Percentiles rank a stretch among this genome's conserved stretches.
These are phyloP conservation scores for Sebastes oblongus DNA, from an alignment of 2,797 vertebrate species.

Conservation along the genomic window DNA sequence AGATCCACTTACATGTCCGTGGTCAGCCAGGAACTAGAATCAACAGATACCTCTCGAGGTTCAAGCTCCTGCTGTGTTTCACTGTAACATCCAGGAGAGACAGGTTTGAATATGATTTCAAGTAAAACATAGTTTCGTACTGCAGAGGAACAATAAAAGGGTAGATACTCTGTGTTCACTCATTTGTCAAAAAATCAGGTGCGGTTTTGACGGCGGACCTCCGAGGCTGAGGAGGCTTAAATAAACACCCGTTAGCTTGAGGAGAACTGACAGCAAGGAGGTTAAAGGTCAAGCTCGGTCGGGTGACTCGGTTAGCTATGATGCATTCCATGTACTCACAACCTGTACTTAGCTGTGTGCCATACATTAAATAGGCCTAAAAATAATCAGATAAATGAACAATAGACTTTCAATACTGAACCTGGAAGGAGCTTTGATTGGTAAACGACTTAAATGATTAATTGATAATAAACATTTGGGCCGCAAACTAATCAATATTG, in stretches of 20 bases:
- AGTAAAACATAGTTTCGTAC: neutral
- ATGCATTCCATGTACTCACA: slow-evolving; percentile 33
- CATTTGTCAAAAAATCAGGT: slow-evolving; percentile 22
- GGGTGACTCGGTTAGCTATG: slow-evolving; percentile 20
- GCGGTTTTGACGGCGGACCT: slow-evolving; percentile 5
- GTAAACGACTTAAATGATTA: neutral
- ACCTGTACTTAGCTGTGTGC: neutral
- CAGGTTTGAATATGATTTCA: neutral
- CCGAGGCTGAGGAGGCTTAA: slow-evolving; percentile 22
- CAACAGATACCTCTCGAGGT: slow-evolving; percentile 57
- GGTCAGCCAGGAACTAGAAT: slow-evolving; percentile 34
- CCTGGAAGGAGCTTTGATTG: neutral
- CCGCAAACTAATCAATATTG: neutral
- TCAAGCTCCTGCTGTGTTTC: slow-evolving; percentile 13
- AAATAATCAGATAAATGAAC: neutral
- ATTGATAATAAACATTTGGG: neutral
- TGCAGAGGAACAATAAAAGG: neutral
- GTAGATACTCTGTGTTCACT: neutral
- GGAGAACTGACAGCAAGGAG: slow-evolving; percentile 38
- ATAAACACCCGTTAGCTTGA: slow-evolving; percentile 35
- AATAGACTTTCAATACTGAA: neutral
- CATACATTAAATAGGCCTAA: neutral
- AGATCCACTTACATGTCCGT: slow-evolving; percentile 67
- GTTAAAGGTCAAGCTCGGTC: slow-evolving; percentile 48
- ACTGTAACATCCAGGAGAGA: neutral